These are phyloP conservation scores for Protosalanx chinensis DNA, from an alignment of 2,797 vertebrate genomes.

Conservation along the genomic window DNA sequence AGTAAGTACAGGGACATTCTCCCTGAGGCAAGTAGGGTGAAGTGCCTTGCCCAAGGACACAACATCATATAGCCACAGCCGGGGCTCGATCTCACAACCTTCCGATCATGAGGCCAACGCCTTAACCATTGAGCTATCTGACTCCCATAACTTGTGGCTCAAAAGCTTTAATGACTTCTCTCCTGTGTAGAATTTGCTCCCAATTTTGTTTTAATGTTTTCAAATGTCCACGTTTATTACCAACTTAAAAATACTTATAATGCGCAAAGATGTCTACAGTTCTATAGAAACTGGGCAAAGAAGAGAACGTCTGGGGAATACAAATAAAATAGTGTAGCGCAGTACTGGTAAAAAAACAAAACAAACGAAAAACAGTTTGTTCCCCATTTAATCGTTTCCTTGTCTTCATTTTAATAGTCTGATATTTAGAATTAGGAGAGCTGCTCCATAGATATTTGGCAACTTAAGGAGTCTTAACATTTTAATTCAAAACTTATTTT, in stretches of 20 bases:
- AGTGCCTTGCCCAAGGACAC: no score
- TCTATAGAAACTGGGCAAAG: slow-evolving; percentile 33
- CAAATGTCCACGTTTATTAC: slow-evolving; percentile 60
- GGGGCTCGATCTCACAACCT: no score
- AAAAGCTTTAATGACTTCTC: slow-evolving; percentile 55
- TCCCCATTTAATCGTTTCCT: slow-evolving; percentile 2
- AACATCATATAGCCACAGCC: no score
- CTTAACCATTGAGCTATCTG: no score
- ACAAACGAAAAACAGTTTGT: slow-evolving; percentile 20
- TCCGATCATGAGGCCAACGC: no score
- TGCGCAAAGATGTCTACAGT: slow-evolving; percentile 38
- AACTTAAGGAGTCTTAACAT: no score
- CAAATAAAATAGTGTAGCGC: slow-evolving; percentile 42
- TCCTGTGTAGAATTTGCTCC: slow-evolving; percentile 48
- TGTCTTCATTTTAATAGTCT: background rate
- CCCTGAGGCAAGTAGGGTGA: no score
- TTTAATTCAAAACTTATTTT: no score
- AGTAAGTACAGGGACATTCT: no score
- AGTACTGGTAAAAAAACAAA: slow-evolving; percentile 36
- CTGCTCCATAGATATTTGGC: no score
- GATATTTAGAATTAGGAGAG: no score
- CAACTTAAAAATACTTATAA: slow-evolving; percentile 47
- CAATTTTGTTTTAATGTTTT: slow-evolving; percentile 47
- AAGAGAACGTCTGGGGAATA: slow-evolving; percentile 37
- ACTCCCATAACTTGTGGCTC: no score